A percentile compares a stretch with the other conserved stretches of the same genome.
Evolutionary conservation across 2,113 vertebrate genomes (phyloP).

Genomic region (Bambusicola thoracicus): DNA sequence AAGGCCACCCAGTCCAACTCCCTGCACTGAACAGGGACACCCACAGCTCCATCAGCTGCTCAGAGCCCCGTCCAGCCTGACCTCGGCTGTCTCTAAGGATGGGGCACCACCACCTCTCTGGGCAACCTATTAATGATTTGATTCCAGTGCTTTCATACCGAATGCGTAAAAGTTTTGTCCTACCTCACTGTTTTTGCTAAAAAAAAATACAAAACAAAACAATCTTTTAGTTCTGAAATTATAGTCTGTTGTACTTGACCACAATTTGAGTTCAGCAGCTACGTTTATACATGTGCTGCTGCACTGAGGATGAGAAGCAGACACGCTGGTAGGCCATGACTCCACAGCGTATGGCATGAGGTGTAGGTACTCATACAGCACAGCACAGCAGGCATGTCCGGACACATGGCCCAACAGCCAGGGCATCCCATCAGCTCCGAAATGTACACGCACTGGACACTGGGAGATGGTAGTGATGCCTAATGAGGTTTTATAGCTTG

Average conservation of each 20-base stretch:
- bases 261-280: neutral
- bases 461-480: neutral
- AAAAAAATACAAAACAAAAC: neutral
- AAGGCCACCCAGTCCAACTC: too few relatives aligned
- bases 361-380: neutral
- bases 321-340: neutral
- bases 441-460: neutral
- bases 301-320: neutral
- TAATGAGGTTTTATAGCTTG: neutral
- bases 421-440: neutral
- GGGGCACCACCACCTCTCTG: too few relatives aligned
- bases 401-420: neutral
- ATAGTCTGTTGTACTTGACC: neutral
- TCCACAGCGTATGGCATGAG: neutral
- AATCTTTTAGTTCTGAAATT: neutral
- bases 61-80: too few relatives aligned
- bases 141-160: neutral
- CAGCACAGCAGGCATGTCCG: neutral
- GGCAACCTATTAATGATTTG: neutral
- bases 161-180: neutral
- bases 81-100: too few relatives aligned
- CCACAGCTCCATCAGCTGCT: too few relatives aligned
- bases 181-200: neutral
- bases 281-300: neutral
- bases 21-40: too few relatives aligned